Evolutionary conservation across 1,140 invertebrate species (phyloP).

Genomic region (Trigoniulus corallinus): DNA sequence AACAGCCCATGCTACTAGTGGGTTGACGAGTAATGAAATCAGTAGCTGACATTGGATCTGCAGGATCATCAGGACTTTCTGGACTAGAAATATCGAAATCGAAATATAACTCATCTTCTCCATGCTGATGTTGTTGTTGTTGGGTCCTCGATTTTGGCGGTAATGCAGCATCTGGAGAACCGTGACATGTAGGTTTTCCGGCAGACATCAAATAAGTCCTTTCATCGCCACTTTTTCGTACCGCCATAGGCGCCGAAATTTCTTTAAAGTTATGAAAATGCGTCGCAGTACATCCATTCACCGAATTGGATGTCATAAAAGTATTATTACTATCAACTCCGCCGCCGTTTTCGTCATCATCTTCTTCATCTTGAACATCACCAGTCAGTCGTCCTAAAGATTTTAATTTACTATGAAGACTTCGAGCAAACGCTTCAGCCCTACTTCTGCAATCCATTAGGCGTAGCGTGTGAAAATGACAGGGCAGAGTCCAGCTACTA

Average conservation of each 20-base stretch:
- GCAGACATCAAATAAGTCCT: neutral
- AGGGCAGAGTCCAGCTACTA: conserved; percentile 19
- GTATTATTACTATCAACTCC: conserved; percentile 7
- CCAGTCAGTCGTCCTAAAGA: conserved; percentile 33
- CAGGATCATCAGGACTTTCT: neutral
- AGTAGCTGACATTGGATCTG: neutral
- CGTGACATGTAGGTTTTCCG: neutral
- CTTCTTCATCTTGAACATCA: conserved; percentile 1
- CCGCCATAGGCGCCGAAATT: too few relatives aligned
- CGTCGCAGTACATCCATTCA: too few relatives aligned
- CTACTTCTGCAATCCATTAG: conserved; percentile 53
- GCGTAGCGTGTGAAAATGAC: conserved; percentile 33
- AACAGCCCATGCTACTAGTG: neutral
- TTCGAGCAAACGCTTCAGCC: conserved; percentile 57
- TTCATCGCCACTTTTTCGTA: neutral
- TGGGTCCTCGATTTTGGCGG: neutral
- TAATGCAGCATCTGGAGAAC: neutral
- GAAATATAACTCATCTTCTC: neutral
- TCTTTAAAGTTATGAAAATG: too few relatives aligned
- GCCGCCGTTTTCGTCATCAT: conserved; percentile 14
- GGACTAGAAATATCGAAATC: neutral
- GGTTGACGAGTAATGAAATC: too few relatives aligned
- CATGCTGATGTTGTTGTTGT: neutral
- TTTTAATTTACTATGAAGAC: conserved; percentile 49
- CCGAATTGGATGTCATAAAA: neutral